Evolutionary conservation across 2,113 vertebrate species (phyloP).

Genomic region (Antechinus stuartii): DNA sequence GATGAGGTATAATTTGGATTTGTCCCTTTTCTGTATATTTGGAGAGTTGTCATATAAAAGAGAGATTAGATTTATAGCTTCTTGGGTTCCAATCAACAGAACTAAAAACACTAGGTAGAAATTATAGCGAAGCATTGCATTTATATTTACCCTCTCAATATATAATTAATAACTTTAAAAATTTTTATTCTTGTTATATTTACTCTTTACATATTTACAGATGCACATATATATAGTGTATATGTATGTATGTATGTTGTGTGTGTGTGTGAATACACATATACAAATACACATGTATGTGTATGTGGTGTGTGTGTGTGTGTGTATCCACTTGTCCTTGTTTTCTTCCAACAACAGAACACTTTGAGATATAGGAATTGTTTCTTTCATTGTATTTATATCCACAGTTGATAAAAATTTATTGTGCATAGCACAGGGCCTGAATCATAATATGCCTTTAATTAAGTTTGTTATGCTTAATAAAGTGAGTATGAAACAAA

Average conservation of each 20-base stretch:
- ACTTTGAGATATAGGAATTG: not conserved
- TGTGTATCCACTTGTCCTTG: not conserved
- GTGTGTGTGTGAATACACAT: not conserved
- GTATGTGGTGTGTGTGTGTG: not conserved
- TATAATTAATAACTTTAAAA: not conserved
- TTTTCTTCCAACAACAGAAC: not conserved
- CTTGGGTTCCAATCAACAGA: not conserved
- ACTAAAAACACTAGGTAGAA: not conserved
- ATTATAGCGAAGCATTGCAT: not conserved
- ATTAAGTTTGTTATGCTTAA: not conserved
- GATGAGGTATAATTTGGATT: not conserved
- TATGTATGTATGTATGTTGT: not conserved
- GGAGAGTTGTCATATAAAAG: not conserved
- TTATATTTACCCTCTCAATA: not conserved
- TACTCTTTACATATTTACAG: not conserved
- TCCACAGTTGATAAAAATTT: not conserved
- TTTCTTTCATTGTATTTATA: not conserved
- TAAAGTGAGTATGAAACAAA: slow-evolving; percentile 36
- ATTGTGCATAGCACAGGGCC: not conserved
- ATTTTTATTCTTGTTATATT: not conserved
- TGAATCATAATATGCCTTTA: not conserved
- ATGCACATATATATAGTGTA: not conserved
- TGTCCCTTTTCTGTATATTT: not conserved
- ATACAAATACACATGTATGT: not conserved
- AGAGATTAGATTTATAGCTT: not conserved